phyloP scores from a whole-genome alignment of 2,113 vertebrate genomes.

The Apeltes quadracus region DNA sequence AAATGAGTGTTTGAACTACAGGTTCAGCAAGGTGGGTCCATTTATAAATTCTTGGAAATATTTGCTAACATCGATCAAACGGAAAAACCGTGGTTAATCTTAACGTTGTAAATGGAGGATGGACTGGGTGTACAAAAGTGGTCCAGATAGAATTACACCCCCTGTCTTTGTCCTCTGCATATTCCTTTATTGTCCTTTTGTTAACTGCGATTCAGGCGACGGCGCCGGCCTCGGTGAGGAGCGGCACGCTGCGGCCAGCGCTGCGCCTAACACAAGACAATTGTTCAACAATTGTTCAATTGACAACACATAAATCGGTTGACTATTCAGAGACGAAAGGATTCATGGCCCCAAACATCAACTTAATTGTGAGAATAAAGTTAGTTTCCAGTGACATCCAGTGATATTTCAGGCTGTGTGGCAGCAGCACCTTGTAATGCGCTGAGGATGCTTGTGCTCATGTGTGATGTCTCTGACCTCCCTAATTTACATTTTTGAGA shows the following conservation, averaged over 20 bases:
- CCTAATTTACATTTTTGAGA: conserved; percentile 41
- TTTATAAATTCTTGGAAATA: not conserved
- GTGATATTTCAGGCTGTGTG: conserved; percentile 19
- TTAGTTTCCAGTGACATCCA: conserved; percentile 12
- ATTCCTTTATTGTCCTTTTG: conserved; percentile 49
- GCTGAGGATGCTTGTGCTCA: conserved; percentile 16
- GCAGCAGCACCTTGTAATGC: conserved; percentile 8
- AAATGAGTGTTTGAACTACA: not conserved
- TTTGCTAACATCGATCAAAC: not conserved
- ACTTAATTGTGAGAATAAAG: conserved; percentile 23
- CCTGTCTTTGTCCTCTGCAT: conserved; percentile 16
- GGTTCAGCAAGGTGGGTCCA: not conserved
- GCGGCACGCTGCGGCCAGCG: conserved; percentile 14
- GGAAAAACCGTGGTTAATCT: not conserved
- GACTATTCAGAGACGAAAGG: conserved; percentile 24
- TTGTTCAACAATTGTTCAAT: conserved; percentile 49
- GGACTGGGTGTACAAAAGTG: not conserved
- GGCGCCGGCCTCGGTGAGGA: conserved; percentile 22
- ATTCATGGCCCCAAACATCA: conserved; percentile 18
- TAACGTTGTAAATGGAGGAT: conserved; percentile 1
- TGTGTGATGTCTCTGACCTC: conserved; percentile 38
- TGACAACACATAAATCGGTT: conserved; percentile 4
- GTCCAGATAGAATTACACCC: conserved; percentile 28
- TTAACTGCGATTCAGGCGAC: conserved; percentile 41
- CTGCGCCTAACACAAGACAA: conserved; percentile 36